These are phyloP conservation scores for Amphipoea oculea DNA, from an alignment of 2,888 invertebrate genomes.

Conservation along the genomic window DNA sequence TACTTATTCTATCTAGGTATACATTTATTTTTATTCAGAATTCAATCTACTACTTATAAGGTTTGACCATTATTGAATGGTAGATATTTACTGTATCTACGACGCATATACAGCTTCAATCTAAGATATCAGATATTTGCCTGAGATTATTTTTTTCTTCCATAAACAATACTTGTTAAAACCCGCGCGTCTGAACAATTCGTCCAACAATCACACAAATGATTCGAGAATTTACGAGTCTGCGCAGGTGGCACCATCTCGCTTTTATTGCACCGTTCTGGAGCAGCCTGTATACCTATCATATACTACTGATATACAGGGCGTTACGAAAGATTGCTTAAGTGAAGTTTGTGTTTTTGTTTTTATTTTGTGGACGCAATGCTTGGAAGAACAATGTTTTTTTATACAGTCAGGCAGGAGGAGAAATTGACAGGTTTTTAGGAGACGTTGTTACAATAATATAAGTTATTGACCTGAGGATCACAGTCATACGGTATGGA, in stretches of 20 bases:
- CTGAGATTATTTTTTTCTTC: not conserved
- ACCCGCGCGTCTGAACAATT: slow-evolving; percentile 49
- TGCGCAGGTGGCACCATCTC: slow-evolving; percentile 67
- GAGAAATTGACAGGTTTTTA: not conserved
- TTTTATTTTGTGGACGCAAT: slow-evolving; percentile 39
- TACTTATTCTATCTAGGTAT: not conserved
- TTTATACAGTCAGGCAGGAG: not conserved
- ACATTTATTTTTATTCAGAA: not conserved
- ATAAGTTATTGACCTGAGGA: not conserved
- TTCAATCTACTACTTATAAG: not conserved
- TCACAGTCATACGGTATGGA: not conserved
- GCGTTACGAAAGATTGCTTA: slow-evolving; percentile 25
- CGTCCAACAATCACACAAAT: slow-evolving; percentile 73
- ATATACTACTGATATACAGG: slow-evolving; percentile 48
- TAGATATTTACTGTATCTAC: not conserved
- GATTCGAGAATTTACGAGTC: slow-evolving; percentile 74
- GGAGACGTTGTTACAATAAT: not conserved
- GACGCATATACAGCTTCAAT: not conserved
- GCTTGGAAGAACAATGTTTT: not conserved
- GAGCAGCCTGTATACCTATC: slow-evolving; percentile 62
- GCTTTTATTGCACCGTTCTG: slow-evolving; percentile 64
- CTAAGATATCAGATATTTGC: not conserved
- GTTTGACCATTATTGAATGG: not conserved
- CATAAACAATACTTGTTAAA: not conserved
- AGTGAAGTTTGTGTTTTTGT: slow-evolving; percentile 19